Base-by-base conservation (phyloP, 2,797 vertebrate species). In the Mallotus villosus region DNA sequence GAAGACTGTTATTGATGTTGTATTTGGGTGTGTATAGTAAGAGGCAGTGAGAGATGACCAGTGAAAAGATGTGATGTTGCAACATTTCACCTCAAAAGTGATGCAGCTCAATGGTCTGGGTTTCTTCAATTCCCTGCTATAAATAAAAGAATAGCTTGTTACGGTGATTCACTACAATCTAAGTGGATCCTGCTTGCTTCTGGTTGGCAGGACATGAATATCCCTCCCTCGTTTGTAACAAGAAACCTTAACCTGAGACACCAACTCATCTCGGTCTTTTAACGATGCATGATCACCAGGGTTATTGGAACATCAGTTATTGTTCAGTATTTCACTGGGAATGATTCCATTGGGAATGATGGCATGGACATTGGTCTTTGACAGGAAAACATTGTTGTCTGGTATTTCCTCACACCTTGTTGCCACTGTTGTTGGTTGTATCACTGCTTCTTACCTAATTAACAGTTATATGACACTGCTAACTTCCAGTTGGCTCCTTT, bases 391-490 rank as follows among this genome's bases (percentile, higher is more conserved):
- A 46, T 14, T 1, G 41, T 46, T 46, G 41, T 34, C n/a, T 66
- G 2, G 16, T 53, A 22, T 57, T 21, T 58, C 17, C 46, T 6
- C 65, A n/a, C 11, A 27, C n/a, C 66, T 53, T 12, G 22, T 51
- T 53, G 65, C 24, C 14, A 16, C 3, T 14, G 17, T 24, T 67
- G 66, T 21, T 53, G 29, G 29, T 32, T 57, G 49, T 21, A 57
- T 68, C 53, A n/a, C 67, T 68, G 27, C 67, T 58, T 68, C 53
- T 68, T 58, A 34, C 66, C 51, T 22, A 21, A 58, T 68, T 68
- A 58, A 19, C 67, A 22, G 9, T 58, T 8, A 46, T 57, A 21
- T 24, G 27, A 68, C 29, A 8, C 67, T 68, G 67, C 7, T 11
- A 24, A 7, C 5, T 6, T 57, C 27, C 19, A 14, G 67, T 58